These are phyloP conservation scores for Teleopsis dalmanni DNA, from an alignment of 1,140 invertebrate genomes.

Conservation along the genomic window DNA sequence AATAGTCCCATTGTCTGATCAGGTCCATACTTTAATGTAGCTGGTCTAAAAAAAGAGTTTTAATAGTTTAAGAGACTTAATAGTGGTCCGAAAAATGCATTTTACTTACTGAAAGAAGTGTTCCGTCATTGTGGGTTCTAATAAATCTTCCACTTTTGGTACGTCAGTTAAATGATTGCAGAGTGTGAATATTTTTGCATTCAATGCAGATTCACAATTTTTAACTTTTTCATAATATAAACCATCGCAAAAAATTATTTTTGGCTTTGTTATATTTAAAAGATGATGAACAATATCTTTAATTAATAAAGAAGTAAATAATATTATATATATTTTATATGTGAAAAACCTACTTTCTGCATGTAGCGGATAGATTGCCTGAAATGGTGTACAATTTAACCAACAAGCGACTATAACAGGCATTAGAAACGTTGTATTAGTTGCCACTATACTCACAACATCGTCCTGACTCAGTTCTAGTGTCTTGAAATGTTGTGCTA, in stretches of 20 bases:
- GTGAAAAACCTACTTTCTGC: slow-evolving; percentile 7
- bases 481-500: slow-evolving; percentile 27
- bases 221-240: slow-evolving; percentile 20
- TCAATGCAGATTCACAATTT: slow-evolving; percentile 21
- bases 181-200: slow-evolving; percentile 26
- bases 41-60: not conserved
- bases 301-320: not conserved
- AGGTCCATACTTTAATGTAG: slow-evolving; percentile 12
- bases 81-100: not conserved
- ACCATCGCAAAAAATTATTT: slow-evolving; percentile 38
- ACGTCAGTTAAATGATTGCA: slow-evolving; percentile 27
- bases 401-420: slow-evolving; percentile 32
- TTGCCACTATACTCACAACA: slow-evolving; percentile 31
- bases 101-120: slow-evolving; percentile 25
- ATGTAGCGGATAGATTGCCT: slow-evolving; percentile 20
- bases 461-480: slow-evolving; percentile 27
- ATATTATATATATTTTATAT: not conserved
- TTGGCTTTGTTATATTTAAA: slow-evolving; percentile 30
- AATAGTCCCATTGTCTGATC: slow-evolving; percentile 12
- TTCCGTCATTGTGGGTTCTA: slow-evolving; percentile 26
- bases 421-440: slow-evolving; percentile 34
- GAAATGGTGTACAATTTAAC: slow-evolving; percentile 32
- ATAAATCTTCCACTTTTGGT: slow-evolving; percentile 27
- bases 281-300: slow-evolving; percentile 26
- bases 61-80: not conserved